Percentiles rank a stretch among this genome's conserved stretches.
phyloP scores from a whole-genome alignment of 2,888 invertebrate genomes.

The Tridacna crocea region DNA sequence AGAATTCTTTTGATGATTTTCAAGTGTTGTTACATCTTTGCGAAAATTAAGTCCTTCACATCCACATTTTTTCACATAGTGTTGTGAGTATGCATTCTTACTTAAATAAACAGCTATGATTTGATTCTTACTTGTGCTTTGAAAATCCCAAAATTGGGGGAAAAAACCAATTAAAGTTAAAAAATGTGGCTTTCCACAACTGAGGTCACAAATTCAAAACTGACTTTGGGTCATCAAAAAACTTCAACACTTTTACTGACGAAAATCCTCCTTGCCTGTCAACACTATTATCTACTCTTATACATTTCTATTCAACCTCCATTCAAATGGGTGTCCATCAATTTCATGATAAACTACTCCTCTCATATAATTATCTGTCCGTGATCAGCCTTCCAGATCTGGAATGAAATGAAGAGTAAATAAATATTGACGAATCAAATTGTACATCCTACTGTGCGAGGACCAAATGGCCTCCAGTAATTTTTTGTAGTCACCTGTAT shows the following conservation, averaged over 20 bases:
- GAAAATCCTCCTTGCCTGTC: conserved; percentile 2
- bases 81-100: neutral
- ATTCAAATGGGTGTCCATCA: conserved; percentile 26
- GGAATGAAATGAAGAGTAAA: conserved; percentile 42
- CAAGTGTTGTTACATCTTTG: too few species aligned
- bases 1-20: too few species aligned
- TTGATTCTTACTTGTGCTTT: conserved; percentile 25
- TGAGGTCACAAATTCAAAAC: conserved; percentile 40
- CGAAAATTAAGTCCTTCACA: too few species aligned
- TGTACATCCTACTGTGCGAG: conserved; percentile 18
- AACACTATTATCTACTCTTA: conserved; percentile 20
- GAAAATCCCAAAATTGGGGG: conserved; percentile 16
- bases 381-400: conserved; percentile 8
- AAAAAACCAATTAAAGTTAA: conserved; percentile 46
- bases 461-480: conserved; percentile 20
- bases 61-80: neutral
- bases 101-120: conserved; percentile 16
- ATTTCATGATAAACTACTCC: conserved; percentile 26
- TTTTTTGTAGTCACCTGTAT: conserved; percentile 14
- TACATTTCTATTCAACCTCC: conserved; percentile 15
- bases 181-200: conserved; percentile 53
- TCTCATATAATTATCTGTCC: conserved; percentile 28
- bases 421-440: conserved; percentile 46
- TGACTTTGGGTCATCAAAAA: conserved; percentile 45
- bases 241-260: conserved; percentile 29